Base-by-base conservation (phyloP, 2,113 vertebrate genomes). In the Nannospalax galili region DNA sequence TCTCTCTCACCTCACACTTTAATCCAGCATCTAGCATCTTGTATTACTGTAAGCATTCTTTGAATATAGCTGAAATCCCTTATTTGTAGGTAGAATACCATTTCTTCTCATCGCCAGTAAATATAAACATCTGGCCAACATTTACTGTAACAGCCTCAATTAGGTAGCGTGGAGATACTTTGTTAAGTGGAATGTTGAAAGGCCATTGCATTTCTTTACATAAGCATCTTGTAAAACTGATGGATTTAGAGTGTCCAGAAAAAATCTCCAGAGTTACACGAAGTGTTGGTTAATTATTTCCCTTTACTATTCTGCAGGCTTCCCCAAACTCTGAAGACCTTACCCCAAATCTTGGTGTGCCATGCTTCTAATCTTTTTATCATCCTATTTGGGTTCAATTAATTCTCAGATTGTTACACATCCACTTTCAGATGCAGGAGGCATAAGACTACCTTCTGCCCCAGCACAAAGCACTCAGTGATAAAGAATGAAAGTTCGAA, bases 71-170 rank as follows among this genome's bases (percentile, higher is more conserved):
- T 82, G 22, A 95, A 95, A 91, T 87, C 67, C 52, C 56, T 72
- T 22, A 91, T 30, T 28, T 56, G 35, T 30, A 93, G 22, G 52
- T 30, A 70, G 48, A 60, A 87, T 69, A 58, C 45, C 91, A 48
- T 85, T 92, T 84, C 85, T 88, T 90, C 11, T 79, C 84, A 75
- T 78, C 88, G 58, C 65, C 78, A 22, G 77, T 56, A 60, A 86
- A 88, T 60, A 42, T 88, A 60, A 73, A 94, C 72, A 90, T 82
- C 93, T 95, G 90, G 75, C 82, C 35, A 80, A 88, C 64, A 78
- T 78, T 56, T 74, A 82, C 70, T 37, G 2, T 58, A 70, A 56
- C 3, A 73, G 64, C 42, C 28, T 78, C 42, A 74, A 78, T 37
- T 1, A 92, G 67, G 60, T 89, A 75, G 40, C 32, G 35, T 11